Conservation (phyloP, 2,797 vertebrate genomes). For the Hippopotamyrus pictus region DNA sequence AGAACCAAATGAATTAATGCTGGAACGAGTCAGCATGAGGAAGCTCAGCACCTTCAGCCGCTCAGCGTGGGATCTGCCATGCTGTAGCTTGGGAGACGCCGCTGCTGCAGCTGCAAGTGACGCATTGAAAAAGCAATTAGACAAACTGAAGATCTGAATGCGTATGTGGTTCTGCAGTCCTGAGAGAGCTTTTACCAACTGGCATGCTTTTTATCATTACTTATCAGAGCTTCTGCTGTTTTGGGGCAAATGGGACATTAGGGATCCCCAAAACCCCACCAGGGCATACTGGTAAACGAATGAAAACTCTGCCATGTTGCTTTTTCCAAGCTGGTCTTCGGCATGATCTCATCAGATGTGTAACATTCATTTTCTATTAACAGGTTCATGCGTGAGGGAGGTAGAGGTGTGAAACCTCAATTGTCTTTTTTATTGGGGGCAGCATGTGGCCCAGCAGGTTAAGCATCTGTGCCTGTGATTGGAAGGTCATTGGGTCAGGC, state of each 20-base stretch:
- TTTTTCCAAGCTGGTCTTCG: neutral
- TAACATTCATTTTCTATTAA: neutral
- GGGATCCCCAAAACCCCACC: neutral
- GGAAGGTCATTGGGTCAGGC: neutral
- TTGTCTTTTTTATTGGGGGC: neutral
- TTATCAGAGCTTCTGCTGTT: neutral
- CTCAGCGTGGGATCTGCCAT: neutral
- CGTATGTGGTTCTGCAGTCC: neutral
- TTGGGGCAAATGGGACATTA: neutral
- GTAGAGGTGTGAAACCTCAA: neutral
- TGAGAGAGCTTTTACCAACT: neutral
- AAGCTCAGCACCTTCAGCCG: neutral
- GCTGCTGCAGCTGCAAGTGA: neutral
- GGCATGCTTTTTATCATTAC: neutral
- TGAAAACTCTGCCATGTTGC: neutral
- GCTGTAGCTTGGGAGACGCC: neutral
- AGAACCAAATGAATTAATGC: neutral
- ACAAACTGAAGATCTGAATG: neutral
- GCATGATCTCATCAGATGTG: neutral
- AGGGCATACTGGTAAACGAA: neutral
- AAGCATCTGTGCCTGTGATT: neutral
- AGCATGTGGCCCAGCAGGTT: neutral
- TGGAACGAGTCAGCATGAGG: neutral
- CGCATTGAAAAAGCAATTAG: neutral
- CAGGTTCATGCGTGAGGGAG: neutral